Percentiles rank a stretch among this genome's conserved stretches.
Evolutionary conservation across 2,797 vertebrate genomes (phyloP).

Genomic region (Argya squamiceps): DNA sequence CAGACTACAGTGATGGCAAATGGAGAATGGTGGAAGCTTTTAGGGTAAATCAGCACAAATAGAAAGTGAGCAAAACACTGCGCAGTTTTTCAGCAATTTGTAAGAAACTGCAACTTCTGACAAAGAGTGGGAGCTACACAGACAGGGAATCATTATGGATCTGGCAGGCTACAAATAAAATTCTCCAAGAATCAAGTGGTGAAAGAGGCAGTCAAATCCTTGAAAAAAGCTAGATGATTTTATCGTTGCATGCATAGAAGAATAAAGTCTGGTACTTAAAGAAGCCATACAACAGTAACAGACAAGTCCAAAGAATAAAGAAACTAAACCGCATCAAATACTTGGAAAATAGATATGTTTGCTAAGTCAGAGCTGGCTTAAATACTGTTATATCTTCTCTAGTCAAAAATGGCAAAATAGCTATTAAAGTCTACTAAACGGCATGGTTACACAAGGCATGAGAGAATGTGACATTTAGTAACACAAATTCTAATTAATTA

Average conservation of each 20-base stretch:
- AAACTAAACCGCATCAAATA: background rate
- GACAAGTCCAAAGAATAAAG: background rate
- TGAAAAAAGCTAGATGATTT: background rate
- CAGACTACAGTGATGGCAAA: background rate
- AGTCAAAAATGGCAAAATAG: background rate
- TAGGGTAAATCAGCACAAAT: background rate
- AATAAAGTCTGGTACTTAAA: background rate
- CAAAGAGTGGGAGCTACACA: accelerated
- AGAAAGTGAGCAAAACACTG: background rate
- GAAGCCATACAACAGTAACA: background rate
- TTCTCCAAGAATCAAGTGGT: background rate
- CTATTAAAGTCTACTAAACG: background rate
- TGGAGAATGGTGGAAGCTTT: background rate
- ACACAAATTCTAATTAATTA: background rate
- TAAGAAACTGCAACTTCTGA: background rate
- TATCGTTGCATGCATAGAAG: background rate
- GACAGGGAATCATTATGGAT: background rate
- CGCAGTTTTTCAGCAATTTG: background rate
- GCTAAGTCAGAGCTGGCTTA: background rate
- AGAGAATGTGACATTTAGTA: background rate
- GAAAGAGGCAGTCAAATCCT: background rate
- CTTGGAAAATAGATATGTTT: background rate
- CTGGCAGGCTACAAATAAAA: background rate
- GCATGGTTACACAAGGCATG: background rate
- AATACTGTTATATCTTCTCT: background rate